These are phyloP conservation scores for Ctenomys sociabilis DNA, from an alignment of 2,113 vertebrate genomes.

Conservation along the genomic window DNA sequence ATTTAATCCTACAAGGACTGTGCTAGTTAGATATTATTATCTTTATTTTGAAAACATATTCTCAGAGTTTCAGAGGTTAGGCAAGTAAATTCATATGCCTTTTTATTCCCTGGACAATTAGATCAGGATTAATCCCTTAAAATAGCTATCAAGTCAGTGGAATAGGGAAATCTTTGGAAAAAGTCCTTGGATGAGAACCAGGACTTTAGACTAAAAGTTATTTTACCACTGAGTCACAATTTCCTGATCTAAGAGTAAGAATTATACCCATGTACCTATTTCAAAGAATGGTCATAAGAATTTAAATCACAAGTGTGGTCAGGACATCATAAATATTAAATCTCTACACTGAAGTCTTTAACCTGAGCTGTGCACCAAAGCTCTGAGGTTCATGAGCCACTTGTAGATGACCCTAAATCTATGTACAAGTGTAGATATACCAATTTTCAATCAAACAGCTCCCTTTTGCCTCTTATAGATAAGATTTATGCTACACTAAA, in stretches of 20 bases:
- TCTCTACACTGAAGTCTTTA: background rate
- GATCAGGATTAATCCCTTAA: background rate
- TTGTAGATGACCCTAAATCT: conserved; percentile 25
- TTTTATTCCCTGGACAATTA: background rate
- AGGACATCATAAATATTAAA: conserved; percentile 6
- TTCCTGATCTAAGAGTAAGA: conserved; percentile 30
- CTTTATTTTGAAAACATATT: conserved; percentile 65
- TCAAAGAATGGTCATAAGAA: conserved; percentile 16
- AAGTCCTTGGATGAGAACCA: background rate
- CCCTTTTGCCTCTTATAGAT: background rate
- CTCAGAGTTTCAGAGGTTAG: conserved; percentile 50
- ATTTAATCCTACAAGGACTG: conserved; percentile 64
- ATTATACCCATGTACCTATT: conserved; percentile 14
- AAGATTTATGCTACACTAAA: background rate
- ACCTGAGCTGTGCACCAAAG: background rate
- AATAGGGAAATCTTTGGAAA: background rate
- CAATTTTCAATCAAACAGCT: background rate
- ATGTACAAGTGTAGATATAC: background rate
- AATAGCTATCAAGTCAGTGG: background rate
- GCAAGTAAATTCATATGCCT: conserved; percentile 8
- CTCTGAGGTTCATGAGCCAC: background rate
- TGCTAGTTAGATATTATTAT: conserved; percentile 22
- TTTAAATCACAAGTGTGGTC: background rate
- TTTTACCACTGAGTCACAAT: conserved; percentile 44
- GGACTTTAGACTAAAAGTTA: conserved; percentile 18